phyloP scores from a whole-genome alignment of 1,140 invertebrate species.

The Augochlora pura region DNA sequence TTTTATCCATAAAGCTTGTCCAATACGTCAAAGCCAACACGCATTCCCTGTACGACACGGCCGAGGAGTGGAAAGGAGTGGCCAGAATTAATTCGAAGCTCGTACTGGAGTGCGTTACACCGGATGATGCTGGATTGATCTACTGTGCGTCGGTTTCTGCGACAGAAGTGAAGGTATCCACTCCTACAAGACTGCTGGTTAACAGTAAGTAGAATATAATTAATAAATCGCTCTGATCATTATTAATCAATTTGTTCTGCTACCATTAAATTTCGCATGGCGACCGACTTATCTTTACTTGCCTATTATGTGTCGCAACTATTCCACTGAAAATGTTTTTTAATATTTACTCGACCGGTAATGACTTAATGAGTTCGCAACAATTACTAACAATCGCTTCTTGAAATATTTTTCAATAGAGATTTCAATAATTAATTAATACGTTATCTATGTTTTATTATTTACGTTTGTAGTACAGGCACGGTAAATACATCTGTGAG shows the following conservation, averaged over 20 bases:
- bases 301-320: not conserved
- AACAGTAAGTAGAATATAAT: conserved; percentile 67
- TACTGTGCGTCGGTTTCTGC: conserved; percentile 87
- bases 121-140: conserved; percentile 83
- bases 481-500: not conserved
- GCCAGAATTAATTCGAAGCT: conserved; percentile 84
- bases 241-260: not conserved
- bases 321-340: not conserved
- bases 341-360: not conserved
- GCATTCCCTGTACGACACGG: conserved; percentile 33
- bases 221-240: conserved; percentile 21
- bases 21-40: conserved; percentile 63
- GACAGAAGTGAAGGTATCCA: conserved; percentile 79
- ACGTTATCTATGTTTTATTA: not conserved
- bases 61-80: conserved; percentile 76
- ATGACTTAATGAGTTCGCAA: too few species aligned
- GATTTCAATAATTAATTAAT: too few species aligned
- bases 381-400: too few species aligned
- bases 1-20: conserved; percentile 55
- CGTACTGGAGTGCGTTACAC: conserved; percentile 83
- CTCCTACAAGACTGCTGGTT: conserved; percentile 74
- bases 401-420: too few species aligned
- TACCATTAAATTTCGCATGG: not conserved
- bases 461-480: too few species aligned
- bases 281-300: not conserved